Evolutionary conservation across 2,888 invertebrate genomes (phyloP).

Genomic region (Ophioninae sp.): DNA sequence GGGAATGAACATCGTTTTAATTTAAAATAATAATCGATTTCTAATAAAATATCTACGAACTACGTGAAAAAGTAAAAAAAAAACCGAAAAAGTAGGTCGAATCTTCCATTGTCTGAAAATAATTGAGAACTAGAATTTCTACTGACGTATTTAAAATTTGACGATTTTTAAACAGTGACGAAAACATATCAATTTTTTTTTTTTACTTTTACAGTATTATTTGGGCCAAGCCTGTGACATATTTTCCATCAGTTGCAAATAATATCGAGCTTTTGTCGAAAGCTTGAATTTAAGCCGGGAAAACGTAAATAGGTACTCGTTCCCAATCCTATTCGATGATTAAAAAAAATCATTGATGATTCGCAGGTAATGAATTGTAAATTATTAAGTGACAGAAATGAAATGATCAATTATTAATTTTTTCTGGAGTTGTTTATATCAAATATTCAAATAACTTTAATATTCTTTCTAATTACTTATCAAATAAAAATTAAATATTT

Average conservation of each 20-base stretch:
- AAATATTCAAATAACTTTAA: too few relatives aligned
- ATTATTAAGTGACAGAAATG: too few relatives aligned
- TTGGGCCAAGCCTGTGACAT: not conserved
- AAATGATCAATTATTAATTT: too few relatives aligned
- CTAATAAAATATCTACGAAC: not conserved
- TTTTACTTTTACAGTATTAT: not conserved
- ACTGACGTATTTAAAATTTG: not conserved
- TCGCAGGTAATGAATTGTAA: too few relatives aligned
- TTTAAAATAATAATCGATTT: not conserved
- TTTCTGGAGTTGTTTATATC: too few relatives aligned
- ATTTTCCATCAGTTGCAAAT: not conserved
- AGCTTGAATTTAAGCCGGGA: too few relatives aligned
- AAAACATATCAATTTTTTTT: not conserved
- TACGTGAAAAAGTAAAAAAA: not conserved
- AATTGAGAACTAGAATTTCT: not conserved
- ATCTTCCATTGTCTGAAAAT: not conserved
- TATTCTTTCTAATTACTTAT: too few relatives aligned
- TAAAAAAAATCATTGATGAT: too few relatives aligned
- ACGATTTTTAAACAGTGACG: not conserved
- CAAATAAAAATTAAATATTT: too few relatives aligned
- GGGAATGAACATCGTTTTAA: not conserved
- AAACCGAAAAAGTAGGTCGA: not conserved
- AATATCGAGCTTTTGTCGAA: not conserved
- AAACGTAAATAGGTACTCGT: too few relatives aligned
- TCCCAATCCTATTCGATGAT: too few relatives aligned